phyloP scores from a whole-genome alignment of 2,113 vertebrate genomes.

The Poicephalus gulielmi region DNA sequence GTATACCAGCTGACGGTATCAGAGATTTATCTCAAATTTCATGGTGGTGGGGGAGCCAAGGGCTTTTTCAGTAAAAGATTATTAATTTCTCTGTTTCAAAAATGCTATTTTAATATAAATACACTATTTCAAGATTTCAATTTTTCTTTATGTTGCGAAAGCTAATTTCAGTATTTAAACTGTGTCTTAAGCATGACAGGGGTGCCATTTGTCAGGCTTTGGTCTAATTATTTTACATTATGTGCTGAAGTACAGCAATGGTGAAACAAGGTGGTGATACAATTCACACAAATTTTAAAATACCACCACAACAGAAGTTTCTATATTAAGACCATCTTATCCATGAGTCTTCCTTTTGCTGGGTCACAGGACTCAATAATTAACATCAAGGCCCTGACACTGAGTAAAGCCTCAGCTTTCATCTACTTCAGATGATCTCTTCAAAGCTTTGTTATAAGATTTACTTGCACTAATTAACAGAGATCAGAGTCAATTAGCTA shows the following conservation, averaged over 20 bases:
- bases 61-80: neutral
- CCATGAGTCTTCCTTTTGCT: constrained; percentile 68
- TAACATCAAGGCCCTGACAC: constrained; percentile 80
- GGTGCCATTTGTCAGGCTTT: neutral
- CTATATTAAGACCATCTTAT: constrained; percentile 23
- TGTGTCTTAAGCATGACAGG: neutral
- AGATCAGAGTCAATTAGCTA: constrained; percentile 83
- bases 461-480: constrained; percentile 84
- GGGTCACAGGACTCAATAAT: constrained; percentile 81
- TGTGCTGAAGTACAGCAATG: neutral
- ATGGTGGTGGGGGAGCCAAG: neutral
- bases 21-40: neutral
- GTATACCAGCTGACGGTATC: neutral
- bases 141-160: neutral
- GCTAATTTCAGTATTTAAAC: neutral
- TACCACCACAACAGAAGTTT: neutral
- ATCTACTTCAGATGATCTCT: constrained; percentile 84
- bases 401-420: constrained; percentile 83
- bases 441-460: constrained; percentile 86
- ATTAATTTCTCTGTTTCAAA: neutral
- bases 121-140: neutral
- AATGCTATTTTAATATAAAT: neutral
- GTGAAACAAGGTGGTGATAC: neutral
- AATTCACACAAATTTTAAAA: neutral
- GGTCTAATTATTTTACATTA: neutral